Conservation (phyloP, 2,113 vertebrate species). For the Solea solea region DNA sequence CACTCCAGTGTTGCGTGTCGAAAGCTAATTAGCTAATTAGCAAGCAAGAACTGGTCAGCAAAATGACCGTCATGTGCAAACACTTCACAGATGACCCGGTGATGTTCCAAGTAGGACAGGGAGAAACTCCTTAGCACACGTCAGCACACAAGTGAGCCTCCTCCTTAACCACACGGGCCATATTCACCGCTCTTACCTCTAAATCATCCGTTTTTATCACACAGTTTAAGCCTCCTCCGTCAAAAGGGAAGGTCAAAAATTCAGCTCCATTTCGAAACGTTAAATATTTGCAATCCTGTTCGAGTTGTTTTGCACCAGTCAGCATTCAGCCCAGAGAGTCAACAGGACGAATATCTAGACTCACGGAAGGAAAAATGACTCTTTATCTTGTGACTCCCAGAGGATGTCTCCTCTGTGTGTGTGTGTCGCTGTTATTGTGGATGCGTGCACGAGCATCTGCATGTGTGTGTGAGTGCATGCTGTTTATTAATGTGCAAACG, state of each 20-base stretch:
- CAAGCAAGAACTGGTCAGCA: conserved; percentile 3
- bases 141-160: not conserved
- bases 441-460: conserved; percentile 34
- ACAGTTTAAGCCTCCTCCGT: not conserved
- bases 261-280: conserved; percentile 26
- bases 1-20: not conserved
- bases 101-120: not conserved
- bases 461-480: conserved; percentile 12
- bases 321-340: conserved; percentile 41
- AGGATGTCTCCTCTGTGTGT: conserved; percentile 30
- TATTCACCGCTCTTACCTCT: not conserved
- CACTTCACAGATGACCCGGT: not conserved
- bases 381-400: conserved; percentile 30
- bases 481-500: conserved; percentile 65
- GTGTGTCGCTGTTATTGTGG: conserved; percentile 1
- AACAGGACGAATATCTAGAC: conserved; percentile 68
- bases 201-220: not conserved
- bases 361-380: conserved; percentile 13
- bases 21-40: conserved; percentile 7
- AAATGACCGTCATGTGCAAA: conserved; percentile 11
- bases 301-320: conserved; percentile 42
- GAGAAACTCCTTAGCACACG: not conserved
- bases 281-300: conserved; percentile 59
- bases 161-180: not conserved
- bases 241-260: conserved; percentile 1